phyloP scores from a whole-genome alignment of 2,888 invertebrate genomes.

The Toxonevra muliebris region DNA sequence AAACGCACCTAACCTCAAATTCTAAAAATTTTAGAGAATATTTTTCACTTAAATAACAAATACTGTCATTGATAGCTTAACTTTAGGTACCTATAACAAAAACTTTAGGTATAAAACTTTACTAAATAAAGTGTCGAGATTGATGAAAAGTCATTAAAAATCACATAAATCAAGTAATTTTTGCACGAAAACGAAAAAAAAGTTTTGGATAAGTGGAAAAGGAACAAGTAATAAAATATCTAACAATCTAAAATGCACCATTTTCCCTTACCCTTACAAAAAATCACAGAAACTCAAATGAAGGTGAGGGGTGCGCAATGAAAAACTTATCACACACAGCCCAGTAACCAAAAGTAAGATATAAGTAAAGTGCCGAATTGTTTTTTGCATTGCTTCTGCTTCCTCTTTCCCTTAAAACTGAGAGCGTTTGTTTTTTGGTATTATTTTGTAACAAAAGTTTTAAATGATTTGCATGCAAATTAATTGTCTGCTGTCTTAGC shows the following conservation, averaged over 20 bases:
- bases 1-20: not conserved
- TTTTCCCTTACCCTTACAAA: not conserved
- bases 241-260: slow-evolving; percentile 4
- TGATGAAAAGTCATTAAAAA: slow-evolving; percentile 45
- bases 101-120: slow-evolving; percentile 20
- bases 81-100: not conserved
- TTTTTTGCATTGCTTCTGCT: not conserved
- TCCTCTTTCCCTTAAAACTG: not conserved
- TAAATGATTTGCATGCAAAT: slow-evolving; percentile 60
- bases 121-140: slow-evolving; percentile 30
- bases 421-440: slow-evolving; percentile 8
- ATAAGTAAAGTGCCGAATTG: not conserved
- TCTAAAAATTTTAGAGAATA: not conserved
- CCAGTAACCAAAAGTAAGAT: no score
- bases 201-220: slow-evolving; percentile 1
- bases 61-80: slow-evolving; percentile 9
- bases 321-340: not conserved
- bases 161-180: slow-evolving; percentile 42
- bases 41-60: not conserved
- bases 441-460: slow-evolving; percentile 36
- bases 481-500: slow-evolving; percentile 58
- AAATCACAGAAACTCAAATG: not conserved
- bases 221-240: slow-evolving; percentile 20
- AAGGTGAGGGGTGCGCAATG: not conserved
- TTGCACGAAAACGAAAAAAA: slow-evolving; percentile 6